Base-by-base conservation (phyloP, 2,888 invertebrate genomes). In the Elysia crispata region DNA sequence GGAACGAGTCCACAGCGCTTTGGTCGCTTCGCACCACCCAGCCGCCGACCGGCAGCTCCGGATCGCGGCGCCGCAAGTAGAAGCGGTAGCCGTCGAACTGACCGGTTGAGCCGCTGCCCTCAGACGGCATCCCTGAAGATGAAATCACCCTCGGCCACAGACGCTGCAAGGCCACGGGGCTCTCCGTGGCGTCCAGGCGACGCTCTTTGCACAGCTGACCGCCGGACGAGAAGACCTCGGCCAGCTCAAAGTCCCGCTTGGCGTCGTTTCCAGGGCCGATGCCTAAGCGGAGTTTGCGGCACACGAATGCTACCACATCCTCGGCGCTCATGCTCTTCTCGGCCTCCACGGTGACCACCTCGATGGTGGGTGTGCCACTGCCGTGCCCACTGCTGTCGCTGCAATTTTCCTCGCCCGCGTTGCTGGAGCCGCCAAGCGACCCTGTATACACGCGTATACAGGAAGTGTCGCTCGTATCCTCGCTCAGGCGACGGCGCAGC, bases 141-240 rank as follows among this genome's bases (percentile, higher is more conserved):
- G 81, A 11, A 28, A 86, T 83, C 57, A 82, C 81, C 77, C 91
- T 92, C 0, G 93, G 93, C 93, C 93, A 93, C n/a, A 93, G 86
- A 64, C 93, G 88, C 86, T 93, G 93, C 23, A 93, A 90, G 41
- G 92, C 90, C 18, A 93, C 93, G 0, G 94, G 94, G 83, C 92
- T 92, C 85, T 94, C 94, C 64, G 89, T 94, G 60, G 95, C 94
- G 20, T 96, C 96, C 80, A 98, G 94, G 83, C 97, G 94, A 83
- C 98, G 94, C 93, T 97, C 97, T 91, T 98, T 98, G 92, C 97
- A 98, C 91, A 97, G 96, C 89, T 96, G 95, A 60, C 97, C 97
- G 86, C 95, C 94, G 85, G 95, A 95, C 92, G 96, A 96, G 81
- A 96, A 96, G 88, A 97, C 96, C 87, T 97, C 97, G 1, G 90